Evolutionary conservation across 2,888 invertebrate species (phyloP).

Genomic region (Pecten maximus): DNA sequence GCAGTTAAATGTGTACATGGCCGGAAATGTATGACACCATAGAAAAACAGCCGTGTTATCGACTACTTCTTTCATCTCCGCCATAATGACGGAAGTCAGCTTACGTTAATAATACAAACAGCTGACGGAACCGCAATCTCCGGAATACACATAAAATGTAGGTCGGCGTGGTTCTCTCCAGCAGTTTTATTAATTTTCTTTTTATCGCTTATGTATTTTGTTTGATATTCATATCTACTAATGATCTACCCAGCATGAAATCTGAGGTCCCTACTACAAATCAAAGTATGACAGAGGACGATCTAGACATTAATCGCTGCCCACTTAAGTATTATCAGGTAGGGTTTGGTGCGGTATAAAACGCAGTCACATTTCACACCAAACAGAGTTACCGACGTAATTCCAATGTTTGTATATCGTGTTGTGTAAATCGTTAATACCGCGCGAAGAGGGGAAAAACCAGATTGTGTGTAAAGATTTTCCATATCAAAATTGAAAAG

Average conservation of each 20-base stretch:
- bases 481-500: background rate
- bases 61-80: background rate
- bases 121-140: conserved; percentile 33
- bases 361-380: background rate
- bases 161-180: background rate
- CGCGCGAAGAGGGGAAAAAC: background rate
- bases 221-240: conserved; percentile 15
- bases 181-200: conserved; percentile 22
- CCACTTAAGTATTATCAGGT: background rate
- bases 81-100: conserved; percentile 6
- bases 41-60: background rate
- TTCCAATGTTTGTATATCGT: background rate
- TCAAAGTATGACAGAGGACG: background rate
- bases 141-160: conserved; percentile 31
- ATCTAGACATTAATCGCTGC: background rate
- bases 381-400: background rate
- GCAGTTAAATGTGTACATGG: background rate
- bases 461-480: background rate
- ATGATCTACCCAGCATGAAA: conserved; percentile 20
- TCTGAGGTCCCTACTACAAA: background rate
- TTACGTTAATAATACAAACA: conserved; percentile 8
- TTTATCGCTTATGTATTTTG: conserved; percentile 13
- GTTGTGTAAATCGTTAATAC: background rate
- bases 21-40: conserved; percentile 9
- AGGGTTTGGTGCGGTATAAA: background rate